Evolutionary conservation across 2,888 invertebrate species (phyloP).

Genomic region (Ecliptopera silaceata): DNA sequence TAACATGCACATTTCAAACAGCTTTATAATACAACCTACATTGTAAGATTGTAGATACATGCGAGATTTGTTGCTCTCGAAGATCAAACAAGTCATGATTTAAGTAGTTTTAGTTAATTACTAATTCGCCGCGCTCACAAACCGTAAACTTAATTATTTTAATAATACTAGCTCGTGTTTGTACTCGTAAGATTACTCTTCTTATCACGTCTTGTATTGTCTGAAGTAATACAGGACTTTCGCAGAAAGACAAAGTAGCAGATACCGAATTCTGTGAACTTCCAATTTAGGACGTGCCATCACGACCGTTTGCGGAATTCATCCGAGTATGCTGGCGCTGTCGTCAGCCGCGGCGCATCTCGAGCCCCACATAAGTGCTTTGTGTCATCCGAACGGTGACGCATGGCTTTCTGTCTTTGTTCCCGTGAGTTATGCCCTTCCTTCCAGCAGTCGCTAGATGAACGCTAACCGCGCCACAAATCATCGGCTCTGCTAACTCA

Average conservation of each 20-base stretch:
- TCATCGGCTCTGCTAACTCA: conserved; percentile 67
- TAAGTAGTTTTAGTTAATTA: conserved; percentile 42
- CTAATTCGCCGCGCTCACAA: conserved; percentile 44
- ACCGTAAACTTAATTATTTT: conserved; percentile 40
- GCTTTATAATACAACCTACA: conserved; percentile 14
- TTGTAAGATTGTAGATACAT: conserved; percentile 18
- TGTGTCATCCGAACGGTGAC: conserved; percentile 47
- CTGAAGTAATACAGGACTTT: conserved; percentile 21
- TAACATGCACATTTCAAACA: conserved; percentile 22
- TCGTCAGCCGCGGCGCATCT: conserved; percentile 15
- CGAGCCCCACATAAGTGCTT: conserved; percentile 42
- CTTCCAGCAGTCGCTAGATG: conserved; percentile 61
- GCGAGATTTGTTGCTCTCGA: conserved; percentile 28
- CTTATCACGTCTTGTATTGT: conserved; percentile 31
- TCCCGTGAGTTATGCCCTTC: conserved; percentile 60
- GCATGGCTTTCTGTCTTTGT: conserved; percentile 62
- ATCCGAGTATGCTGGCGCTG: conserved; percentile 20
- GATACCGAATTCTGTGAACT: conserved; percentile 39
- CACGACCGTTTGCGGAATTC: conserved; percentile 44
- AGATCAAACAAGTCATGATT: conserved; percentile 26
- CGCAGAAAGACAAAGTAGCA: conserved; percentile 24
- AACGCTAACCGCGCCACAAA: conserved; percentile 72
- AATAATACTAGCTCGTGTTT: conserved; percentile 19
- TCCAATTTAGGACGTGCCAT: conserved; percentile 47
- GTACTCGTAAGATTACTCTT: conserved; percentile 31